Evolutionary conservation across 2,888 invertebrate species (phyloP).

Genomic region (Blastobasis lacticolella): DNA sequence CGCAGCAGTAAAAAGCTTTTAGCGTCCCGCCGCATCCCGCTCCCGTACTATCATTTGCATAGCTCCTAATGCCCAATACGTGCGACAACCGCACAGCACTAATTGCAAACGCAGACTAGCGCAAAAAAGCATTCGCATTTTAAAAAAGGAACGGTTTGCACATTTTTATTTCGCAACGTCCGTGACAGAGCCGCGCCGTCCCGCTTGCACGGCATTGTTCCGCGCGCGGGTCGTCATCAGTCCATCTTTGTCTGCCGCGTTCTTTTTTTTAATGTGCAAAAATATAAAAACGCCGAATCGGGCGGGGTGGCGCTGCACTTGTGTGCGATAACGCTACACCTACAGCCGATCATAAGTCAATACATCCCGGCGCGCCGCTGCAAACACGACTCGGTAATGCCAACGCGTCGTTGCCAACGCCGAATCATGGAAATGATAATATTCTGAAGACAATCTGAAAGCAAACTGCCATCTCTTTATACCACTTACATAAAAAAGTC

Average conservation of each 20-base stretch:
- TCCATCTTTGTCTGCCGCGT: conserved; percentile 71
- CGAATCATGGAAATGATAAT: too few relatives aligned
- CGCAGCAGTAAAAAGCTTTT: conserved; percentile 46
- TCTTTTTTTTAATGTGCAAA: conserved; percentile 71
- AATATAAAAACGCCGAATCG: conserved; percentile 72
- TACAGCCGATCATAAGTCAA: conserved; percentile 72
- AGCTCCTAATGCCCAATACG: conserved; percentile 52
- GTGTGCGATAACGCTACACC: conserved; percentile 60
- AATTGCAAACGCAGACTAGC: conserved; percentile 73
- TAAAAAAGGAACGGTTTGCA: conserved; percentile 68
- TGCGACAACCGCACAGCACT: conserved; percentile 66
- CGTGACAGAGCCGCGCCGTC: conserved; percentile 61
- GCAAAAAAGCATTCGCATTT: conserved; percentile 69
- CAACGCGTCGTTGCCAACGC: too few relatives aligned
- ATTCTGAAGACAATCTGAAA: too few relatives aligned
- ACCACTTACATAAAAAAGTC: neutral
- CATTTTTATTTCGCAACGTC: conserved; percentile 69
- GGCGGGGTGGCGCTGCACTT: conserved; percentile 53
- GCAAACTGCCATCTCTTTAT: too few relatives aligned
- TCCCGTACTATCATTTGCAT: conserved; percentile 50
- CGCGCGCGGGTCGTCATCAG: conserved; percentile 52
- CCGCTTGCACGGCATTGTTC: conserved; percentile 66
- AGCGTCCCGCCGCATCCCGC: conserved; percentile 21
- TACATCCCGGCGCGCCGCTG: conserved; percentile 25
- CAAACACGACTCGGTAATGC: too few relatives aligned